Percentiles rank a stretch among this genome's conserved stretches.
Conservation (phyloP, 2,888 invertebrate genomes). For the Hemistola chrysoprasaria region DNA sequence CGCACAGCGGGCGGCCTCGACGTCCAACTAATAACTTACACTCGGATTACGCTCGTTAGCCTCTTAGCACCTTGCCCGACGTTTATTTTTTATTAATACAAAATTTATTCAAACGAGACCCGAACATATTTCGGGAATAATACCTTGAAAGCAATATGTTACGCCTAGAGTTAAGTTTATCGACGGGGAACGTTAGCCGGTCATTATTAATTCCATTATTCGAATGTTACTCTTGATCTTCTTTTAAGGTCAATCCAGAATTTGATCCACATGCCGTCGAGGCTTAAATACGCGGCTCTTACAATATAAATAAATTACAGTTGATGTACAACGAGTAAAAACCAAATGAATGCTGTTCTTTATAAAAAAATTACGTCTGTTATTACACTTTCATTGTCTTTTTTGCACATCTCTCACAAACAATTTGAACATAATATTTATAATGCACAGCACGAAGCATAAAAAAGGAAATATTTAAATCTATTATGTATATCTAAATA, state of each 20-base stretch:
- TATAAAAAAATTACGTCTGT: no score
- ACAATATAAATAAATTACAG: no score
- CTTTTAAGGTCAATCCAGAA: no score
- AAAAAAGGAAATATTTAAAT: no score
- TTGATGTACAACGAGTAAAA: constrained; percentile 14
- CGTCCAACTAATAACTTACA: constrained; percentile 76
- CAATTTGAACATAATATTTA: no score
- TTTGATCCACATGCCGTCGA: no score
- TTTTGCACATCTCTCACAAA: no score
- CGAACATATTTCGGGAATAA: constrained; percentile 71
- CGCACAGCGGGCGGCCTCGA: constrained; percentile 68
- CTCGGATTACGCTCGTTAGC: constrained; percentile 79
- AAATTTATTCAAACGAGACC: constrained; percentile 73
- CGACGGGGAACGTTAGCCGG: constrained; percentile 39
- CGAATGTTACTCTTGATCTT: constrained; percentile 30
- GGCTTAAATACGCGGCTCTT: no score
- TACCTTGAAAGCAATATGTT: constrained; percentile 70
- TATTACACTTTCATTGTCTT: no score
- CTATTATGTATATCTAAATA: no score
- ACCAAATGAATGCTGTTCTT: no score
- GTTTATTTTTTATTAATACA: constrained; percentile 75
- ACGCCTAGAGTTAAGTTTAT: constrained; percentile 64
- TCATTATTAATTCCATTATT: constrained; percentile 62
- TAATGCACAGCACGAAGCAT: no score
- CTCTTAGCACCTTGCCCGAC: constrained; percentile 78